Percentiles rank a stretch among this genome's conserved stretches.
These are phyloP conservation scores for Hiodon tergisus DNA, from an alignment of 2,113 vertebrate species.

Conservation along the genomic window DNA sequence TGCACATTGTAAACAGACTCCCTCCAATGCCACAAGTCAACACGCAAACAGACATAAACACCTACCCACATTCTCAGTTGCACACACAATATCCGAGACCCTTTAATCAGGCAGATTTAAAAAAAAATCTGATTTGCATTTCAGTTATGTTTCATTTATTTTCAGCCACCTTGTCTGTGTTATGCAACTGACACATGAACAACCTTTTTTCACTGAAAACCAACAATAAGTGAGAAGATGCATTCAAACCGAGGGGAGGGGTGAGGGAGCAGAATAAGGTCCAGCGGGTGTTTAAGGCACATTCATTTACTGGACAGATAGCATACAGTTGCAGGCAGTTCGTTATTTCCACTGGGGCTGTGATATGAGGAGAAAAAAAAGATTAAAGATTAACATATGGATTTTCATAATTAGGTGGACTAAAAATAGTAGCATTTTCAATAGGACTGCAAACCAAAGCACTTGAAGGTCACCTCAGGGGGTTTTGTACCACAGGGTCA, in stretches of 20 bases:
- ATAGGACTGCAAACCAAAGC: neutral
- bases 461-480: neutral
- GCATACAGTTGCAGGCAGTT: neutral
- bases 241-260: neutral
- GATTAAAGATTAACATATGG: conserved; percentile 15
- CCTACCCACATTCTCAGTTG: neutral
- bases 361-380: neutral
- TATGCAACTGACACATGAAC: neutral
- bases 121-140: neutral
- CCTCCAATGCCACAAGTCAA: neutral
- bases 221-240: neutral
- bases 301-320: neutral
- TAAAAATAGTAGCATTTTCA: conserved; percentile 9
- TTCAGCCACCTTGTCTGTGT: neutral
- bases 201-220: neutral
- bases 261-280: neutral
- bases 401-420: neutral
- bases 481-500: neutral
- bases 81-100: neutral
- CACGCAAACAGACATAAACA: neutral
- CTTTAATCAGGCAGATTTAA: neutral
- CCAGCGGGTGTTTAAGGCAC: neutral
- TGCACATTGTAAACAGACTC: too few species aligned
- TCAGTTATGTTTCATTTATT: neutral
- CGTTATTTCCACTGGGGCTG: neutral